These are phyloP conservation scores for Palythoa grandis DNA, from an alignment of 92 coral and sea anemone species.

Conservation along the genomic window DNA sequence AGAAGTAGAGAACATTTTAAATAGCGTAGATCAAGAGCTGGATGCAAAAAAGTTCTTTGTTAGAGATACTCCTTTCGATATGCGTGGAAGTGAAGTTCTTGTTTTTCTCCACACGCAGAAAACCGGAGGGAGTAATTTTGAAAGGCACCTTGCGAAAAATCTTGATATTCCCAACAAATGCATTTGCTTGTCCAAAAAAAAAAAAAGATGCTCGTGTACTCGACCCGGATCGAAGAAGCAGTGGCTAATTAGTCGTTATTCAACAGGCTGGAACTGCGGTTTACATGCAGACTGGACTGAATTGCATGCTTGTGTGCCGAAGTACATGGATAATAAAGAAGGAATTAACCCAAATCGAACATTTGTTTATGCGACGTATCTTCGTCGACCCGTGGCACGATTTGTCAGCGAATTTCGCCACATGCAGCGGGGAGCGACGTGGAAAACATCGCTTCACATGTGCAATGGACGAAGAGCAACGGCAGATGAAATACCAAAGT, in stretches of 20 bases:
- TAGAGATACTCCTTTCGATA: constrained; percentile 52
- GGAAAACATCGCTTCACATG: constrained; percentile 76
- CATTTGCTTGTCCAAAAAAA: constrained; percentile 53
- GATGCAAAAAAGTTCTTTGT: constrained; percentile 20
- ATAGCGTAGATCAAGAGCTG: neutral
- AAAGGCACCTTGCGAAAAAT: constrained; percentile 83
- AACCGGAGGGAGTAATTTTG: constrained; percentile 95
- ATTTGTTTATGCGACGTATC: constrained; percentile 79
- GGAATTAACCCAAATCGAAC: constrained; percentile 56
- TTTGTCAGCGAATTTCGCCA: constrained; percentile 91
- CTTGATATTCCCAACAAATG: constrained; percentile 68
- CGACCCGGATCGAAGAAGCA: constrained; percentile 80
- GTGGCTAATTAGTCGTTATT: constrained; percentile 92
- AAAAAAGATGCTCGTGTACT: constrained; percentile 65
- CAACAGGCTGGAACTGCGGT: constrained; percentile 97
- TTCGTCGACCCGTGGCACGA: constrained; percentile 88
- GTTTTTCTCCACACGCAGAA: constrained; percentile 96
- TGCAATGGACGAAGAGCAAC: constrained; percentile 80
- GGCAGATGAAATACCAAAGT: constrained; percentile 74
- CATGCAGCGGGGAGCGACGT: constrained; percentile 90
- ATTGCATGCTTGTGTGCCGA: constrained; percentile 79
- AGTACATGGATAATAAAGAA: constrained; percentile 52
- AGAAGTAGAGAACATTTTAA: constrained; percentile 7
- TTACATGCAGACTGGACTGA: constrained; percentile 97
- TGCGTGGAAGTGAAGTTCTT: constrained; percentile 72